Base-by-base conservation (phyloP, 53 echinoderm and acorn worm genomes). In the Crossaster papposus region DNA sequence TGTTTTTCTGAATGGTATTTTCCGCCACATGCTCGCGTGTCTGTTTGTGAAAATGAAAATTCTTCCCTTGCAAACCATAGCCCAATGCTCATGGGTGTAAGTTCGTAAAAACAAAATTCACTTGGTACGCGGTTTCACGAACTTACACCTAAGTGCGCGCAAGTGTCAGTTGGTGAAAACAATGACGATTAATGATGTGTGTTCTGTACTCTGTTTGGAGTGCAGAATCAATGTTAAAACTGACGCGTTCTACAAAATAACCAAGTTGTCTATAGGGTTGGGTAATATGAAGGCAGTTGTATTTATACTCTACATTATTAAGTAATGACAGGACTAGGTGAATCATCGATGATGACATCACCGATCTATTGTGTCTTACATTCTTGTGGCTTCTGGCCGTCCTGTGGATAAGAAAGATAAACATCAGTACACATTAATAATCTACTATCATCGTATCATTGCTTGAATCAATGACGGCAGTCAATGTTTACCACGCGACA, bases 341-440 rank as follows among this genome's bases (percentile, higher is more conserved):
- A 9, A 5, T 44, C 44, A 44, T 44, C n/a, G n/a, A n/a, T 83
- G 71, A 90, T 17, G 24, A 83, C 33, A 34, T 20, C 20, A 30
- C 51, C 58, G 23, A 78, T 81, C 72, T 64, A 96, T 88, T 96
- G 96, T 68, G 90, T 83, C 70, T 96, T 96, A 44, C 96, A 96
- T 70, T 96, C 96, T 55, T 89, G 85, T n/a, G 96, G 96, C 77
- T 94, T 96, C 36, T 90, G 89, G 30, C 89, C 81, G 51, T 95
- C 90, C 92, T 90, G 89, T 17, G 35, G 72, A 75, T 36, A 9
- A 34, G 76, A 75, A 82, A 93, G 36, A 76, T 33, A 87, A 62
- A n/a, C n/a, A n/a, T n/a, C 65, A 68, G 15, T 28, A 36, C n/a
- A 33, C n/a, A 23, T 22, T 52, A 52, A n/a, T n/a, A n/a, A n/a